Percentiles rank a stretch among this genome's conserved stretches.
These are phyloP conservation scores for Paramuricea clavata DNA, from an alignment of 92 coral and sea anemone species.

Conservation along the genomic window DNA sequence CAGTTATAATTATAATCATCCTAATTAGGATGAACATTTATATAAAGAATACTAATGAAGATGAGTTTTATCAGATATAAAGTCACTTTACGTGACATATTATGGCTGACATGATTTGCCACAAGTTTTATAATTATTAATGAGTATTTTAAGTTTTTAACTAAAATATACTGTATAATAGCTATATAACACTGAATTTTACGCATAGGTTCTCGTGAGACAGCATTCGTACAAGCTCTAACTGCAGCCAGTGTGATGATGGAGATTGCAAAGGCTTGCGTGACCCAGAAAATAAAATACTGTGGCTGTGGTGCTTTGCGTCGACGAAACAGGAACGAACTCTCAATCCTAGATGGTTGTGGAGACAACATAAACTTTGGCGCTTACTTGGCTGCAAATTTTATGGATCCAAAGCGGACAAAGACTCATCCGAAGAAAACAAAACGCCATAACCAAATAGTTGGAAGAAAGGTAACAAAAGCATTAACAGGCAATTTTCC, in stretches of 20 bases:
- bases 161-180: too few relatives aligned
- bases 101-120: too few relatives aligned
- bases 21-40: too few relatives aligned
- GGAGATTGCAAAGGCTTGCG: not conserved
- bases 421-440: not conserved
- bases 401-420: not conserved
- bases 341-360: not conserved
- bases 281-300: not conserved
- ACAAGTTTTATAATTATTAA: too few relatives aligned
- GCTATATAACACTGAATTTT: not conserved
- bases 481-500: too few relatives aligned
- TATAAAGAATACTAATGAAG: too few relatives aligned
- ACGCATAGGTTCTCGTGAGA: not conserved
- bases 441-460: not conserved
- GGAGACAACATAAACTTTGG: not conserved
- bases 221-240: slow-evolving; percentile 11
- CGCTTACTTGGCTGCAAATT: not conserved
- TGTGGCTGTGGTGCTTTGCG: not conserved
- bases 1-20: too few relatives aligned
- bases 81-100: too few relatives aligned
- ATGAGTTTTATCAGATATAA: too few relatives aligned
- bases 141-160: too few relatives aligned
- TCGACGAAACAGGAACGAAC: not conserved
- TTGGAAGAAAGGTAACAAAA: not conserved
- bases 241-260: slow-evolving; percentile 12